These are phyloP conservation scores for Himalopsyche anomala DNA, from an alignment of 2,888 invertebrate species.

Conservation along the genomic window DNA sequence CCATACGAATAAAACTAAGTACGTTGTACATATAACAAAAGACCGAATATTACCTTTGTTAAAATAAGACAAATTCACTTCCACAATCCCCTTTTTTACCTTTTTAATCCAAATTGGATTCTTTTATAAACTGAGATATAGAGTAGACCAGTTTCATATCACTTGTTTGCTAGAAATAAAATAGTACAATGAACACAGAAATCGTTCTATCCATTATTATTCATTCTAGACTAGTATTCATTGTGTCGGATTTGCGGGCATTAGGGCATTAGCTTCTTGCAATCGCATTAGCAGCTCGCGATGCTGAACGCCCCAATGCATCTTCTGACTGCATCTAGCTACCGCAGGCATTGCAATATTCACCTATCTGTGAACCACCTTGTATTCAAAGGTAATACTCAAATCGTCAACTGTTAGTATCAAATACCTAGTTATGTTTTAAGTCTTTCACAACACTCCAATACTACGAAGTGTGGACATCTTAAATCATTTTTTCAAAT, in stretches of 20 bases:
- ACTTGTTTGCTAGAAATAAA: not conserved
- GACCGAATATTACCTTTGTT: too few relatives aligned
- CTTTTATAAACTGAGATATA: not conserved
- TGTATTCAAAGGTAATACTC: not conserved
- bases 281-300: slow-evolving; percentile 41
- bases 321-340: slow-evolving; percentile 14
- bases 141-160: not conserved
- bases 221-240: slow-evolving; percentile 1
- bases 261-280: slow-evolving; percentile 27
- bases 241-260: slow-evolving; percentile 34
- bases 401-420: not conserved
- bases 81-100: too few relatives aligned
- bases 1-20: too few relatives aligned
- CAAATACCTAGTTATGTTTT: not conserved
- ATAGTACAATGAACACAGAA: not conserved
- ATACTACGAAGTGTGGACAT: too few relatives aligned
- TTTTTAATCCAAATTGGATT: slow-evolving; percentile 26
- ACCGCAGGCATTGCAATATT: slow-evolving; percentile 18
- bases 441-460: too few relatives aligned
- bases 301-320: slow-evolving; percentile 42
- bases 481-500: too few relatives aligned
- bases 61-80: too few relatives aligned
- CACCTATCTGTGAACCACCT: not conserved
- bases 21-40: too few relatives aligned
- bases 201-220: not conserved